Percentiles rank a stretch among this genome's conserved stretches.
Conservation (phyloP, 2,797 vertebrate species). For the Otolemur crassicaudatus region DNA sequence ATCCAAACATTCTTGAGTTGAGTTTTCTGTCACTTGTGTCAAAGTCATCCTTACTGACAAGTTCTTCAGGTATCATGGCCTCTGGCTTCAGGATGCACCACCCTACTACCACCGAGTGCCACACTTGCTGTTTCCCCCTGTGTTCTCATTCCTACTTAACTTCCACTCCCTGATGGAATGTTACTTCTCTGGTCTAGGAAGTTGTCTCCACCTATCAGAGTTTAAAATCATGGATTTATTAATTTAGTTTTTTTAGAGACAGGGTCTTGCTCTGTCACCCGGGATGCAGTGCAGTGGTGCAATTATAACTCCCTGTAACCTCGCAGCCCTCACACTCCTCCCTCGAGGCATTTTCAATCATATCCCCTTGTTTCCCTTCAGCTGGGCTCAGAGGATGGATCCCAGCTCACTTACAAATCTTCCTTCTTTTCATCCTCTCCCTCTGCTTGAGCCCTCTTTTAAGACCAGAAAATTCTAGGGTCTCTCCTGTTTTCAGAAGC, state of each 20-base stretch:
- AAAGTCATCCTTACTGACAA: background rate
- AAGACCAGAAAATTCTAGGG: background rate
- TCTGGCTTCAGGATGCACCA: background rate
- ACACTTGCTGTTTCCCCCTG: background rate
- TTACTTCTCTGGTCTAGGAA: background rate
- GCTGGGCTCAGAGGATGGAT: background rate
- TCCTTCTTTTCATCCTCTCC: background rate
- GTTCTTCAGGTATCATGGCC: background rate
- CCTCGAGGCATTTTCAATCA: background rate
- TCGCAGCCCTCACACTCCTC: background rate
- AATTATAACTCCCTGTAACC: background rate
- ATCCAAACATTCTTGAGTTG: background rate
- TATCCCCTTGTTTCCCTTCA: background rate
- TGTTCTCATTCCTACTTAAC: background rate
- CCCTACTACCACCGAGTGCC: background rate
- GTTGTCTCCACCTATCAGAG: background rate
- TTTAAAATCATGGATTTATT: background rate
- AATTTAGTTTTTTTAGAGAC: background rate
- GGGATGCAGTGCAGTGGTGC: background rate
- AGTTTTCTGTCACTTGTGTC: background rate
- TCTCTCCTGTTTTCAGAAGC: background rate
- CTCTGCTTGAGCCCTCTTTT: background rate
- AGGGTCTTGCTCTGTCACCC: background rate
- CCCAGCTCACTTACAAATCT: background rate
- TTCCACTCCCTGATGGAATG: background rate